phyloP scores from a whole-genome alignment of 2,888 invertebrate genomes.

The Chymomyza procnemis region DNA sequence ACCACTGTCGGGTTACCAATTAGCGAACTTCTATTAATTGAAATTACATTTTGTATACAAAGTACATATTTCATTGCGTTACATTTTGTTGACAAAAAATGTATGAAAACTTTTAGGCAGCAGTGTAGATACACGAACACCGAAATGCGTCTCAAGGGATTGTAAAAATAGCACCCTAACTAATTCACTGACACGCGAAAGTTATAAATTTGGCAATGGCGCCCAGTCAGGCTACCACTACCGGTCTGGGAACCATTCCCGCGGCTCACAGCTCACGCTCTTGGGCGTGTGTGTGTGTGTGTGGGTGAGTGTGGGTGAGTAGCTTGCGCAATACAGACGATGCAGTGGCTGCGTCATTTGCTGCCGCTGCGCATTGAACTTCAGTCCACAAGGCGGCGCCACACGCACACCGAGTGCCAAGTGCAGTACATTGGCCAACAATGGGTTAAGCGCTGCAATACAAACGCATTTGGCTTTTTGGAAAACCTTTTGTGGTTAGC shows the following conservation, averaged over 20 bases:
- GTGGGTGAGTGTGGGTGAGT: constrained; percentile 2
- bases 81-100: no score
- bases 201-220: constrained; percentile 39
- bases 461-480: not conserved
- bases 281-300: not conserved
- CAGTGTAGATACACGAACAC: constrained; percentile 9
- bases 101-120: constrained; percentile 13
- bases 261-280: not conserved
- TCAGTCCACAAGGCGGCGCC: not conserved
- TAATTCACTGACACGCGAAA: constrained; percentile 46
- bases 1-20: no score
- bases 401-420: not conserved
- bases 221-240: constrained; percentile 16
- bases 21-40: no score
- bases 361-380: not conserved
- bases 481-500: not conserved
- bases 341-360: constrained; percentile 56
- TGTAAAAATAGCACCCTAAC: constrained; percentile 28
- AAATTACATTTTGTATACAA: no score
- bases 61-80: no score
- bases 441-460: not conserved
- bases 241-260: not conserved
- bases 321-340: constrained; percentile 49
- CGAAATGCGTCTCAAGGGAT: constrained; percentile 21
- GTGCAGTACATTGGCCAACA: not conserved